phyloP scores from a whole-genome alignment of 2,113 vertebrate genomes.

The Ranitomeya imitator region DNA sequence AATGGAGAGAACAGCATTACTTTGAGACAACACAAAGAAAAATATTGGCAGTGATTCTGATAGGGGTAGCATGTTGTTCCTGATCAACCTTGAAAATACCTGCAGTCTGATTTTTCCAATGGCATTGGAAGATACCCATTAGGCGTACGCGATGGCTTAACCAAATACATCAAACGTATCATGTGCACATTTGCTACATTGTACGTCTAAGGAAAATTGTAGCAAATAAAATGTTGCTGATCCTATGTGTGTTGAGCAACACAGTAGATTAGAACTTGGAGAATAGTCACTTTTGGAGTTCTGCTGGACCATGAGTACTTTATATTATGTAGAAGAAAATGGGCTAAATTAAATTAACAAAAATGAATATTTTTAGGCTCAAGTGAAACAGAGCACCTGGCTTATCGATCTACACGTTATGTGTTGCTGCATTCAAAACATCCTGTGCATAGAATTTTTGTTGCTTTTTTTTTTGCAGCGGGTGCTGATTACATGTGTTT shows the following conservation, averaged over 20 bases:
- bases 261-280: neutral
- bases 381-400: too few relatives aligned
- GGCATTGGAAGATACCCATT: neutral
- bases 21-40: constrained; percentile 5
- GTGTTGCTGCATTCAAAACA: too few relatives aligned
- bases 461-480: too few relatives aligned
- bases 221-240: neutral
- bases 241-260: neutral
- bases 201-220: neutral
- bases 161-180: neutral
- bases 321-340: neutral
- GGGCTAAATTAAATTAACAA: too few relatives aligned
- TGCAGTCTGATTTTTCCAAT: neutral
- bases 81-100: neutral
- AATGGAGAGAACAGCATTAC: neutral
- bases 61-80: neutral
- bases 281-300: neutral
- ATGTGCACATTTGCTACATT: neutral
- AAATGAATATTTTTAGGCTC: too few relatives aligned
- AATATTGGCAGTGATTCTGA: constrained; percentile 10
- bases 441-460: too few relatives aligned
- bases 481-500: too few relatives aligned
- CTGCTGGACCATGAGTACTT: neutral
- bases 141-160: neutral
- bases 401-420: too few relatives aligned